Base-by-base conservation (phyloP, 2,797 vertebrate species). In the Propithecus deckenii region DNA sequence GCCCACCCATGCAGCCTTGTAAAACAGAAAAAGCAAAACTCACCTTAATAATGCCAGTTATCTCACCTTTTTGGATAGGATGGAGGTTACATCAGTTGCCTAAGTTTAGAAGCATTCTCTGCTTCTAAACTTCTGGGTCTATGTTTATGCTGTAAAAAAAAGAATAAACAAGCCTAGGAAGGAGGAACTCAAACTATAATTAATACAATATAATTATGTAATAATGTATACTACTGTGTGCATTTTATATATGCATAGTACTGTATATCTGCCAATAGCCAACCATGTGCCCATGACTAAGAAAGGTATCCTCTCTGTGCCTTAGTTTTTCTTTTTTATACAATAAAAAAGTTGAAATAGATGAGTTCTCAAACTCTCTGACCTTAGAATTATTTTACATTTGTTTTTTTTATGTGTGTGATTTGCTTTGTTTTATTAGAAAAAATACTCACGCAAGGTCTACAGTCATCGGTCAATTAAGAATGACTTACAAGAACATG, bases 401-500 rank as follows among this genome's bases (percentile, higher is more conserved):
- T 86, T 25, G 30, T 63, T 63, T 63, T 28, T 63, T 63, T 32
- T 32, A 63, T 63, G 61, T 63, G 30, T 91, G 74, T 97, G 78
- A 96, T 99, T 99, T 98, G 98, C 96, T 98, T 98, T 98, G 97
- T 99, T 99, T 98, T 99, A 99, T 99, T 99, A 98, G 98, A 99
- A 99, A 99, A 99, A 98, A 99, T 99, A 99, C 98, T 99, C 98
- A 98, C 98, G 98, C 98, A 99, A 98, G 97, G 98, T 99, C 99
- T 99, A 99, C 99, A 99, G 99, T 99, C 99, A 99, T 99, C 96
- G 98, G 99, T 99, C 99, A 98, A 99, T 98, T 98, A 98, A 98
- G 98, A 98, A 98, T 98, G 98, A 99, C 98, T 98, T 98, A 99
- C 98, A 99, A 98, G 98, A 98, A 99, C 98, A 99, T 98, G 98